Percentiles rank a stretch among this genome's conserved stretches.
Conservation (phyloP, 2,113 vertebrate species). For the Paralichthys olivaceus region DNA sequence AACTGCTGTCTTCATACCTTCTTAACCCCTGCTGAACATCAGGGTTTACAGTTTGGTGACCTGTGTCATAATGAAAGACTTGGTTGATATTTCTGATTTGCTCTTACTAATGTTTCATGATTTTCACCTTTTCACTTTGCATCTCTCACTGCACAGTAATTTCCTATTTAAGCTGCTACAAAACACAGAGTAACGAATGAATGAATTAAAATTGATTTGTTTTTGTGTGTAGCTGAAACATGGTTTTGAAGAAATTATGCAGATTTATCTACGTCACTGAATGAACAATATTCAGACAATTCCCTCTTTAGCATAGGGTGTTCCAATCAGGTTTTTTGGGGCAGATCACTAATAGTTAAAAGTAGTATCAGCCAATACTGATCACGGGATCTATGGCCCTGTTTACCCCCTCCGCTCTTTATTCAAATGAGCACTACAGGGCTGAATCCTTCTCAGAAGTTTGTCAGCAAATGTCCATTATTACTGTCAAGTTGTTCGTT, state of each 20-base stretch:
- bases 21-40: conserved; percentile 57
- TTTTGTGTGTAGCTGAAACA: conserved; percentile 3
- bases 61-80: conserved; percentile 31
- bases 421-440: too few species aligned
- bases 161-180: conserved; percentile 34
- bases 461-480: too few species aligned
- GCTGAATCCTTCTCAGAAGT: too few species aligned
- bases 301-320: too few species aligned
- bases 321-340: too few species aligned
- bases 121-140: conserved; percentile 71
- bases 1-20: conserved; percentile 54
- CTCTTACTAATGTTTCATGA: conserved; percentile 78
- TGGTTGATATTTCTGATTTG: conserved; percentile 65
- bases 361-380: too few species aligned
- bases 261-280: neutral
- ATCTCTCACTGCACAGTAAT: conserved; percentile 57
- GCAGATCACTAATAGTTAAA: too few species aligned
- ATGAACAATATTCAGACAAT: neutral
- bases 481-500: too few species aligned
- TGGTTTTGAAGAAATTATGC: neutral
- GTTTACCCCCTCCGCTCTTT: too few species aligned
- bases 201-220: neutral
- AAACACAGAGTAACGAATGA: conserved; percentile 31
- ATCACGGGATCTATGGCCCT: too few species aligned
- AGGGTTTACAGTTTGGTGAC: conserved; percentile 46